phyloP scores from a whole-genome alignment of 2,888 invertebrate genomes.

The Drosophila kanekoi region DNA sequence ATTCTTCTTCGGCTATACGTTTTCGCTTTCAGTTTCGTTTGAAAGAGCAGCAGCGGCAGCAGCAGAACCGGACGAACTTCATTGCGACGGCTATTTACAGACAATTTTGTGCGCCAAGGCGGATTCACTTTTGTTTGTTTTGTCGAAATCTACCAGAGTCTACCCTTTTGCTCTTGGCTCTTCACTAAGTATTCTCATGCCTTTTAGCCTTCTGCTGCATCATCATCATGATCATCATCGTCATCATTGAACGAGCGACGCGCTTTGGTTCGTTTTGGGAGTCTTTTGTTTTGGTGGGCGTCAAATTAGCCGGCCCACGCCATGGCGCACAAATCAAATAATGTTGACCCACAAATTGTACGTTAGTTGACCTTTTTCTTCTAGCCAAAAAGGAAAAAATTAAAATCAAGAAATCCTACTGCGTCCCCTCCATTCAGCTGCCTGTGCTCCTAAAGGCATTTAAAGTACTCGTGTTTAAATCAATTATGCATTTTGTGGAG shows the following conservation, averaged over 20 bases:
- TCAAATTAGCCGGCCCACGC: slow-evolving; percentile 75
- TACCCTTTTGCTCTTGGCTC: background rate
- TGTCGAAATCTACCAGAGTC: slow-evolving; percentile 6
- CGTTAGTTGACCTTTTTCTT: slow-evolving; percentile 75
- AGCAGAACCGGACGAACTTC: slow-evolving; percentile 55
- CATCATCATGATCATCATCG: slow-evolving; percentile 11
- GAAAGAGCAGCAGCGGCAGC: slow-evolving; percentile 63
- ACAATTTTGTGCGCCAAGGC: slow-evolving; percentile 70
- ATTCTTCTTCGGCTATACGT: slow-evolving; percentile 4
- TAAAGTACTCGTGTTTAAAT: slow-evolving; percentile 74
- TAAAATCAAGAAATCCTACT: slow-evolving; percentile 16
- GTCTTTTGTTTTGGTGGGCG: slow-evolving; percentile 63
- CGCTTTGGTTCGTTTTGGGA: slow-evolving; percentile 43
- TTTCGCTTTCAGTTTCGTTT: slow-evolving; percentile 80
- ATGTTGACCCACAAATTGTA: slow-evolving; percentile 78
- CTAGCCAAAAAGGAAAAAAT: slow-evolving; percentile 36
- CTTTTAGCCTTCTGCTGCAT: slow-evolving; percentile 22
- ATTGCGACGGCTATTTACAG: slow-evolving; percentile 58
- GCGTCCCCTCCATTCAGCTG: slow-evolving; percentile 10
- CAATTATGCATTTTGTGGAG: slow-evolving; percentile 79
- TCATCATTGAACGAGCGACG: slow-evolving; percentile 31
- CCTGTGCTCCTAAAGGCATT: slow-evolving; percentile 24
- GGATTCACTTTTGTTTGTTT: slow-evolving; percentile 79
- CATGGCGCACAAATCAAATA: slow-evolving; percentile 75
- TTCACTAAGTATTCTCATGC: slow-evolving; percentile 6